These are phyloP conservation scores for Zaprionus taronus DNA, from an alignment of 1,140 invertebrate species.

Conservation along the genomic window DNA sequence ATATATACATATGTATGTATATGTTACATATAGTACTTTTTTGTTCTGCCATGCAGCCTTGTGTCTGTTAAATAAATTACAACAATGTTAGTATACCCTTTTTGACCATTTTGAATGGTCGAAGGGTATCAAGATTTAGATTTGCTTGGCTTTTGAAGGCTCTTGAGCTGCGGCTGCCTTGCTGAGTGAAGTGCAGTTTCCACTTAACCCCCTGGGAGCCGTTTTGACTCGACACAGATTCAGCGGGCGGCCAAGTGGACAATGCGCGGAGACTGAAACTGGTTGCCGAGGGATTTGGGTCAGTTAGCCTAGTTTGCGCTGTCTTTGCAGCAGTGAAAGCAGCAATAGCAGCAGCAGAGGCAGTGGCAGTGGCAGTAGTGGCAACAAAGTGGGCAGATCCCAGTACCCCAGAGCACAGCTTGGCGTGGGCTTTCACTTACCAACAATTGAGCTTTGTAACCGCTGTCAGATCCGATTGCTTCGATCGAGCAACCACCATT, in stretches of 20 bases:
- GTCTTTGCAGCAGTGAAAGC: slow-evolving; percentile 56
- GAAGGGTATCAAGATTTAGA: no score
- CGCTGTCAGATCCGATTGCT: slow-evolving; percentile 91
- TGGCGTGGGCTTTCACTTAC: slow-evolving; percentile 86
- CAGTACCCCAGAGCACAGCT: slow-evolving; percentile 32
- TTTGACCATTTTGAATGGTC: no score
- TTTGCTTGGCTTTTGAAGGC: background rate
- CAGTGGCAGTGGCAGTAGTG: no score
- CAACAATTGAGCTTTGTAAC: slow-evolving; percentile 96
- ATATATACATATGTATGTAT: no score
- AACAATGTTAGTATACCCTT: no score
- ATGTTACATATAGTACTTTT: no score
- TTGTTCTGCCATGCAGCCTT: no score
- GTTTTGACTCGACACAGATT: slow-evolving; percentile 52
- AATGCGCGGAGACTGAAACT: slow-evolving; percentile 52
- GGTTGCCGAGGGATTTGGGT: slow-evolving; percentile 61
- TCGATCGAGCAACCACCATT: slow-evolving; percentile 95
- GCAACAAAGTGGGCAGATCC: slow-evolving; percentile 56
- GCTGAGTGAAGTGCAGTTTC: slow-evolving; percentile 12
- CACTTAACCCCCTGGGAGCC: slow-evolving; percentile 49
- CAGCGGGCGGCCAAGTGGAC: slow-evolving; percentile 49
- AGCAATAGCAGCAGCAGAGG: background rate
- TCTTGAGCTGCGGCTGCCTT: background rate
- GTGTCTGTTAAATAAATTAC: no score
- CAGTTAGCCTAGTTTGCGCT: slow-evolving; percentile 16